A percentile compares a stretch with the other conserved stretches of the same genome.
Conservation (phyloP, 2,888 invertebrate species). For the Chalcis sispes region DNA sequence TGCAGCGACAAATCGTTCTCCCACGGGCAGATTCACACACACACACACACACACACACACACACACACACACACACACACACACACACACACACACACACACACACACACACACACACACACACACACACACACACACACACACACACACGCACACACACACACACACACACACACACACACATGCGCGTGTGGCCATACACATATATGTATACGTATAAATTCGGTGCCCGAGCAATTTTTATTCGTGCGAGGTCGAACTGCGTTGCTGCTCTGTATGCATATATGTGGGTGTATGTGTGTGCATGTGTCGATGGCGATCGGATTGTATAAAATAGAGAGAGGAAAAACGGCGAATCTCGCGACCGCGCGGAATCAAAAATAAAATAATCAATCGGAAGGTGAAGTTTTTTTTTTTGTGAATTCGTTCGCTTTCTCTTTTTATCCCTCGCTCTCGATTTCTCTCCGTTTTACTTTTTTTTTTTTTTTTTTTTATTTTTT, state of each 20-base stretch:
- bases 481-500: conserved; percentile 31
- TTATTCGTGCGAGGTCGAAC: too few species aligned
- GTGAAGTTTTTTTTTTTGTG: conserved; percentile 17
- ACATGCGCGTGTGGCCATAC: too few species aligned
- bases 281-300: neutral
- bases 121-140: too few species aligned
- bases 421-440: conserved; percentile 10
- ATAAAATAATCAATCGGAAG: conserved; percentile 27
- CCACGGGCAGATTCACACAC: neutral
- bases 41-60: too few species aligned
- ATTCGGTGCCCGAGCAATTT: too few species aligned
- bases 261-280: neutral
- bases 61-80: too few species aligned
- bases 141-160: too few species aligned
- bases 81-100: too few species aligned
- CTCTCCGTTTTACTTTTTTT: too few species aligned
- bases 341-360: conserved; percentile 1
- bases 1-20: conserved; percentile 69
- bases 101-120: too few species aligned
- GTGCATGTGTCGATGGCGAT: neutral
- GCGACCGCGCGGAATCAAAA: conserved; percentile 14
- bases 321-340: conserved; percentile 12
- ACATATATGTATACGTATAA: neutral
- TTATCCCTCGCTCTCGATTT: too few species aligned
- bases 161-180: too few species aligned